Evolutionary conservation across 2,797 vertebrate species (phyloP).

Genomic region (Tokudaia muenninki): DNA sequence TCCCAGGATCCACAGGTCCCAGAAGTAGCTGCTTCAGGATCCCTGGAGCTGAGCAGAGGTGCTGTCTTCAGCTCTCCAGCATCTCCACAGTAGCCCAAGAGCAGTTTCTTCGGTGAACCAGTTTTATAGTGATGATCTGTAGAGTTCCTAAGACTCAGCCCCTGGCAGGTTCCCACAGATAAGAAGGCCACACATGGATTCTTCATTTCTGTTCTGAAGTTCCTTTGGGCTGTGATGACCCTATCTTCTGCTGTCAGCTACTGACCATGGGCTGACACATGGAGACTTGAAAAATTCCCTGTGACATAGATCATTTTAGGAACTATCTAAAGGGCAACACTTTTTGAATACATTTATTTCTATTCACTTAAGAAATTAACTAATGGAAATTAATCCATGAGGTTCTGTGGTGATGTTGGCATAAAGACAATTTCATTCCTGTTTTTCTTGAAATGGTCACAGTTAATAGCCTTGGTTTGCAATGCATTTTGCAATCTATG

Average conservation of each 20-base stretch:
- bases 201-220: neutral
- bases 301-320: constrained; percentile 29
- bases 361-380: neutral
- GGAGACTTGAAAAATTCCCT: neutral
- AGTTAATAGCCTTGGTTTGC: neutral
- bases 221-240: neutral
- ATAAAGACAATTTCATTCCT: constrained; percentile 7
- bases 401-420: neutral
- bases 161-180: neutral
- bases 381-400: constrained; percentile 55
- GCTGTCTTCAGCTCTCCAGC: neutral
- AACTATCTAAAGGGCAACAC: neutral
- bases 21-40: neutral
- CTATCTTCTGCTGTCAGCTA: neutral
- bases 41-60: neutral
- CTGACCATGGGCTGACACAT: neutral
- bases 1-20: neutral
- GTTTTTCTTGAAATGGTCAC: constrained; percentile 12
- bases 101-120: constrained; percentile 13
- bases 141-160: neutral
- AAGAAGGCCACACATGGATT: neutral
- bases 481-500: neutral
- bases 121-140: neutral
- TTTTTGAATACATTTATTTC: neutral
- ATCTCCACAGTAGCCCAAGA: neutral